Evolutionary conservation across 1,140 invertebrate genomes (phyloP).

Genomic region (Bombyx mandarina): DNA sequence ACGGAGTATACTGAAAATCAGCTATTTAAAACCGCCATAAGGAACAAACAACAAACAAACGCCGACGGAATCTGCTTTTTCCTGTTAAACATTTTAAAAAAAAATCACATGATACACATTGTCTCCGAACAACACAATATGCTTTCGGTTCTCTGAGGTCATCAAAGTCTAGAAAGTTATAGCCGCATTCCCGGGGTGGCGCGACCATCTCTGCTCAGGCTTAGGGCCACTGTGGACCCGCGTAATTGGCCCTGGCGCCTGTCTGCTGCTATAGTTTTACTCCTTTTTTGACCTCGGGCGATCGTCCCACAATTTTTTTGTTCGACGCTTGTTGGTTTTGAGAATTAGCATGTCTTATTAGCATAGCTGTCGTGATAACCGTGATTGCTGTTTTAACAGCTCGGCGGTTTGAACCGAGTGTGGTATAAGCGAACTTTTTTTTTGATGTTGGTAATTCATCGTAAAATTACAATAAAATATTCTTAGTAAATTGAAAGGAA

Average conservation of each 20-base stretch:
- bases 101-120: no score
- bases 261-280: constrained; percentile 38
- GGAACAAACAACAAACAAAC: no score
- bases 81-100: no score
- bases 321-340: constrained; percentile 64
- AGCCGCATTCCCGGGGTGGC: constrained; percentile 22
- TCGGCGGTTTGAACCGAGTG: constrained; percentile 5
- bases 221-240: constrained; percentile 27
- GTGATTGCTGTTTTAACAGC: constrained; percentile 64
- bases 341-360: constrained; percentile 71
- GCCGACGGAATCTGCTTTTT: no score
- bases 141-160: no score
- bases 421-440: neutral
- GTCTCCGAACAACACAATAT: no score
- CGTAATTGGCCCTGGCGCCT: constrained; percentile 63
- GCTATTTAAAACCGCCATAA: no score
- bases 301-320: constrained; percentile 34
- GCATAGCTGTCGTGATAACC: constrained; percentile 62
- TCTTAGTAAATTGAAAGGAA: neutral
- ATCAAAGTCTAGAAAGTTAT: constrained; percentile 29
- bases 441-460: neutral
- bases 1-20: no score
- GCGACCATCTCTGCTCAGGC: constrained; percentile 12
- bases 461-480: neutral
- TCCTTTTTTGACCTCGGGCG: constrained; percentile 39